Base-by-base conservation (phyloP, 1,140 invertebrate species). In the Zaprionus ghesquierei region DNA sequence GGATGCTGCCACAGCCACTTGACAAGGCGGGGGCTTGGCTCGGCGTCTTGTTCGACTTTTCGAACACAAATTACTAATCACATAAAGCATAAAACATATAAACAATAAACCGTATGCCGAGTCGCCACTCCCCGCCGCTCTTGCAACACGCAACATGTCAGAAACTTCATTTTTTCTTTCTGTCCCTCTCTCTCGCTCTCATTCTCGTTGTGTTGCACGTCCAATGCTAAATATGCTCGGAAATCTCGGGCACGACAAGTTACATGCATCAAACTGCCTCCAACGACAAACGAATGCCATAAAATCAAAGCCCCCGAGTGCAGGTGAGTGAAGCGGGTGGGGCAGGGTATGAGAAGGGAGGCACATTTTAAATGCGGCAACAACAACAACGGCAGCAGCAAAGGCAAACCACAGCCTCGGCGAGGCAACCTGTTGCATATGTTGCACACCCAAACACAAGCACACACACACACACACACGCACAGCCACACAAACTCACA, bases 231-330 rank as follows among this genome's bases (percentile, higher is more conserved):
- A 78, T 86, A 81, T 86, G 81, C 78, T 86, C 53, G 29, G 75
- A 78, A 81, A 86, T 86, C 80, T 86, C 46, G 62, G 66, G 81
- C 78, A 75, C 70, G 81, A 86, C 81, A 86, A 78, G 75, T 81
- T 81, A 86, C 81, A 86, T 86, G 81, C 78, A 86, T 86, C 81
- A 86, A 86, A 81, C 81, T 81, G 81, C 82, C 63, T 50, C 33
- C 77, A 81, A 75, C 76, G 69, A 64, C 68, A 81, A 86, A 68
- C 82, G 66, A 86, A 76, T 71, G 78, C 70, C 70, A 78, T 63
- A 68, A 86, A 87, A 87, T 87, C 79, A 76, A 87, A 78, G 75
- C 78, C 49, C 31, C 68, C 71, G 75, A 78, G 75, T 35, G 64
- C 33, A 25, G 29, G 23, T 31, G 31, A 33, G 51, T 25, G 20